A percentile compares a stretch with the other conserved stretches of the same genome.
Evolutionary conservation across 1,140 invertebrate genomes (phyloP).

Genomic region (Brachionus koreanus): DNA sequence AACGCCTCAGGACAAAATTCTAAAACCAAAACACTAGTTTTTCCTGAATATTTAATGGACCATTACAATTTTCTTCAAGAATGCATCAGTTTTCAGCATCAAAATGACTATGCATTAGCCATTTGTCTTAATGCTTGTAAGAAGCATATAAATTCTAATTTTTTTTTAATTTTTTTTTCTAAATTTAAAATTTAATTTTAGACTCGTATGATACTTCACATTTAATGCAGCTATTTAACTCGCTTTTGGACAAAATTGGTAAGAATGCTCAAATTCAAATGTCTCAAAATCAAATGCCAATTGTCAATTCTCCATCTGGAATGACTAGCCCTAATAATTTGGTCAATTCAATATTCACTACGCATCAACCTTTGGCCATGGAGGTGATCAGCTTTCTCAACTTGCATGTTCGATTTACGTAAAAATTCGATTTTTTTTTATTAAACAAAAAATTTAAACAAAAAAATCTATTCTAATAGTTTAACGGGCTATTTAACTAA

Average conservation of each 20-base stretch:
- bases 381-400: slow-evolving; percentile 22
- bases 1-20: not conserved
- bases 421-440: not conserved
- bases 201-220: not conserved
- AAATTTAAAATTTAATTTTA: not conserved
- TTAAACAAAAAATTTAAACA: not conserved
- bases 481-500: not conserved
- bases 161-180: not conserved
- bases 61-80: not conserved
- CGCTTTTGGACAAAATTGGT: slow-evolving; percentile 22
- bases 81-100: not conserved
- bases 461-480: not conserved
- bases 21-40: not conserved
- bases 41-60: not conserved
- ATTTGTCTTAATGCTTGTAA: slow-evolving; percentile 42
- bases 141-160: not conserved
- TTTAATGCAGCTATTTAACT: not conserved
- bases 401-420: slow-evolving; percentile 5
- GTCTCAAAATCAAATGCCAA: not conserved
- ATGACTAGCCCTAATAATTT: not conserved
- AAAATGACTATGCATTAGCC: not conserved
- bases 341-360: slow-evolving; percentile 25
- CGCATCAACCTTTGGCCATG: not conserved
- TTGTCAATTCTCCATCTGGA: slow-evolving; percentile 7
- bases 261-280: slow-evolving; percentile 15